Evolutionary conservation across 92 coral and sea anemone genomes (phyloP).

Genomic region (Actinernus sp.): DNA sequence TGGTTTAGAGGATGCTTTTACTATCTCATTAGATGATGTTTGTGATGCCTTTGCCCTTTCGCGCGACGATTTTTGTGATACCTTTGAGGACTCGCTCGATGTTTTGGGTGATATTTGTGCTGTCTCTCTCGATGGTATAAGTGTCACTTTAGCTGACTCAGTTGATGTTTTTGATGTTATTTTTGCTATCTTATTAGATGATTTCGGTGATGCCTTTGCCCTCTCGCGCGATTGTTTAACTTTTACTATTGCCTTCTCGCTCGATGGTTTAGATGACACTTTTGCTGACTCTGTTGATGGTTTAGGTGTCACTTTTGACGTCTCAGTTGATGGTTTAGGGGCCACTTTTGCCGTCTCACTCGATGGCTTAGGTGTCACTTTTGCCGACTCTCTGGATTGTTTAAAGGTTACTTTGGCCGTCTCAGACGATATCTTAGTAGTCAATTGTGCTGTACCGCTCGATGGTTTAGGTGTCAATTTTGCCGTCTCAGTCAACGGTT

Average conservation of each 20-base stretch:
- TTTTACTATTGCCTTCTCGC: background rate
- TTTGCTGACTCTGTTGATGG: background rate
- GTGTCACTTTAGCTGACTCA: conserved; percentile 1
- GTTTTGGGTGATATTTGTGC: conserved; percentile 9
- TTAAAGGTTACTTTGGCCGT: conserved; percentile 5
- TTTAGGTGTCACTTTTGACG: conserved; percentile 2
- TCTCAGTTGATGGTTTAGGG: conserved; percentile 16
- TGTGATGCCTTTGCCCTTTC: conserved; percentile 18
- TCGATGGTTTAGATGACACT: conserved; percentile 25
- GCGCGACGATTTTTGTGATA: conserved; percentile 10
- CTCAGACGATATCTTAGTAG: background rate
- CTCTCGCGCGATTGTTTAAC: too few relatives aligned
- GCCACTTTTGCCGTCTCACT: conserved; percentile 7
- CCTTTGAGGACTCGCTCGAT: conserved; percentile 9
- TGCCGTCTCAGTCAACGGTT: background rate
- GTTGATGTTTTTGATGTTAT: conserved; percentile 8
- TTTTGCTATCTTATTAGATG: conserved; percentile 9
- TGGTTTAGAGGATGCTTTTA: conserved; percentile 4
- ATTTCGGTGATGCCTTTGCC: conserved; percentile 9
- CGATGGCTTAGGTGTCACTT: conserved; percentile 13
- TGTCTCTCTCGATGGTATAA: conserved; percentile 9
- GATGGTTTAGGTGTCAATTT: conserved; percentile 8
- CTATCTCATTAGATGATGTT: background rate
- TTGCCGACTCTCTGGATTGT: background rate
- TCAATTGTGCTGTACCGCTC: background rate